Percentiles rank a stretch among this genome's conserved stretches.
These are phyloP conservation scores for Gymnothorax reevesii DNA, from an alignment of 2,797 vertebrate genomes.

Conservation along the genomic window DNA sequence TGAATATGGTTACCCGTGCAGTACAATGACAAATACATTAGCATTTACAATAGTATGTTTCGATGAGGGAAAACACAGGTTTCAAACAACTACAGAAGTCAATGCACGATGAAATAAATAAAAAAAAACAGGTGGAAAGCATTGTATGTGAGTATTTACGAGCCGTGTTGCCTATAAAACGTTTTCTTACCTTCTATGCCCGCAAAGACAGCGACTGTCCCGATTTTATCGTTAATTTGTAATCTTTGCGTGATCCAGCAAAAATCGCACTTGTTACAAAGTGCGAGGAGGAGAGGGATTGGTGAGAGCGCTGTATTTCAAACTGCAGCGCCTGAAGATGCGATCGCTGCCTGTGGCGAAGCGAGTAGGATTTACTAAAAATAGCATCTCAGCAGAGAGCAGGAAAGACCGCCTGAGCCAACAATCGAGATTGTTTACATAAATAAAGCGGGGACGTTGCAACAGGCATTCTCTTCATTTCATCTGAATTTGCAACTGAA, in stretches of 20 bases:
- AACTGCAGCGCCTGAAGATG: conserved; percentile 56
- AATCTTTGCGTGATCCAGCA: conserved; percentile 20
- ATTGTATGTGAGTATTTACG: neutral
- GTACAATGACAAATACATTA: neutral
- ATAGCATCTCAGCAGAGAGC: conserved; percentile 67
- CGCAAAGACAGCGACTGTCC: neutral
- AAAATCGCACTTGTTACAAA: conserved; percentile 62
- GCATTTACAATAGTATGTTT: neutral
- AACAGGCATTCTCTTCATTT: conserved; percentile 17
- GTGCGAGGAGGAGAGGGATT: conserved; percentile 30
- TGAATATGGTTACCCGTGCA: neutral
- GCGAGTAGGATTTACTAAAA: conserved; percentile 76
- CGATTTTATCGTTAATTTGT: neutral
- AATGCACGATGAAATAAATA: conserved; percentile 1
- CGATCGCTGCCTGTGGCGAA: conserved; percentile 62
- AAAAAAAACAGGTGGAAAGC: conserved; percentile 16
- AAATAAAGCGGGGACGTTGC: conserved; percentile 48
- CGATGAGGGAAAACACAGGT: neutral
- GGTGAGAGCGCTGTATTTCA: conserved; percentile 40
- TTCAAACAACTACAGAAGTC: conserved; percentile 14
- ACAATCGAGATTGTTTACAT: conserved; percentile 43
- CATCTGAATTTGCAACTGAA: neutral
- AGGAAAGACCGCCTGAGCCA: conserved; percentile 53
- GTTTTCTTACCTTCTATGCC: conserved; percentile 22
- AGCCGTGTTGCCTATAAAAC: neutral